Conservation (phyloP, 1,140 invertebrate species). For the Lepidurus couesii region DNA sequence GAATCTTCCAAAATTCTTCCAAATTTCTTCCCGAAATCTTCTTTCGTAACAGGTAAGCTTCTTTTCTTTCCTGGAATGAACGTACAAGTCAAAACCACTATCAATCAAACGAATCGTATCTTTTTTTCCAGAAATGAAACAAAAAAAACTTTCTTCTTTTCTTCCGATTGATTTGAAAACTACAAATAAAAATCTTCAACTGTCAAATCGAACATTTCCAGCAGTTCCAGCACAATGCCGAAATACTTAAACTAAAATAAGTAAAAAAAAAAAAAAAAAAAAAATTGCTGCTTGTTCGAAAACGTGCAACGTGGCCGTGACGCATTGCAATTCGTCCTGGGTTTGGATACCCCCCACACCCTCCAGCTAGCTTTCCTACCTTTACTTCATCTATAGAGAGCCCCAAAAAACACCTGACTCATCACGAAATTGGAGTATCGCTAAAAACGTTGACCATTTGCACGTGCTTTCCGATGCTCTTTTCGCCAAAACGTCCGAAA, state of each 20-base stretch:
- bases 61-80: no score
- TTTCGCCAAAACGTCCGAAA: background rate
- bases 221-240: no score
- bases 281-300: background rate
- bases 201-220: no score
- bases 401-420: constrained; percentile 1
- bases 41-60: no score
- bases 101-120: no score
- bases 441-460: constrained; percentile 8
- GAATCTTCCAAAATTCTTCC: no score
- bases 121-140: no score
- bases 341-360: background rate
- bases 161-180: no score
- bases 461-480: background rate
- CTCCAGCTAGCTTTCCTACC: background rate
- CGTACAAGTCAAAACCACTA: no score
- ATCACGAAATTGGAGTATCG: constrained; percentile 14
- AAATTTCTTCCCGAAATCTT: no score
- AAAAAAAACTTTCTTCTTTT: no score
- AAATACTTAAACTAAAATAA: background rate
- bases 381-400: background rate
- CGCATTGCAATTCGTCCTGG: constrained; percentile 20
- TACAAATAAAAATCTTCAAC: no score
- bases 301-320: constrained; percentile 20
- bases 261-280: background rate